Base-by-base conservation (phyloP, 2,888 invertebrate species). In the Biston betularia region DNA sequence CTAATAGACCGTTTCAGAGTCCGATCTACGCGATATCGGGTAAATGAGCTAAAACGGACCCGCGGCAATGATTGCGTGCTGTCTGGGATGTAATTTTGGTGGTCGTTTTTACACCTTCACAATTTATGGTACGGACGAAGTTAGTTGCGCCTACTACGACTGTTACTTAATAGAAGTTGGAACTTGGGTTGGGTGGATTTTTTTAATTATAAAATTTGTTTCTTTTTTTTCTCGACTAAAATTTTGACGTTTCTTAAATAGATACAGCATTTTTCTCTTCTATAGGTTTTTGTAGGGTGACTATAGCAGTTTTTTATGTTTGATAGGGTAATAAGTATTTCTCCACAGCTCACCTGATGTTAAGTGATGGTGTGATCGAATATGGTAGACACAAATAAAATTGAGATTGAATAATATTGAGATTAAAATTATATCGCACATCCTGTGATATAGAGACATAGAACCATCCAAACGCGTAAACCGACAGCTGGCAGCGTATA, bases 1-100 rank as follows among this genome's bases (percentile, higher is more conserved):
- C 80, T 89, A 89, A 90, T 89, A 84, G 91, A 87, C 86, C 87
- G 85, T 89, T 90, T 87, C 82, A 82, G 87, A 89, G 88, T 89
- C 83, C 83, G 86, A 89, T 88, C 84, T 80, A 78, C 81, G 83
- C 80, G 89, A 89, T 90, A 89, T 85, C 80, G 74, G 71, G 82
- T 86, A 90, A 90, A 92, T 91, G 89, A 89, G 87, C 81, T 88
- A 80, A 83, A 85, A 81, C 82, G 79, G 64, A 61, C 64, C 65
- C 56, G 57, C 53, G 35, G 63, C 64, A 62, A 79, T 84, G 79
- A 84, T 85, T 81, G 81, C 83, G 78, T 80, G 82, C 80, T 76
- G 80, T 81, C 80, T 79, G 75, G 52, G 63, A 62, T 56, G 69
- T 79, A 75, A 76, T 79, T 79, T 79, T 68, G 57, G 72, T 68